Evolutionary conservation across 1,140 invertebrate genomes (phyloP), one percentile per base, ranked within the genome.

Genomic region (Piezodorus guildinii): DNA sequence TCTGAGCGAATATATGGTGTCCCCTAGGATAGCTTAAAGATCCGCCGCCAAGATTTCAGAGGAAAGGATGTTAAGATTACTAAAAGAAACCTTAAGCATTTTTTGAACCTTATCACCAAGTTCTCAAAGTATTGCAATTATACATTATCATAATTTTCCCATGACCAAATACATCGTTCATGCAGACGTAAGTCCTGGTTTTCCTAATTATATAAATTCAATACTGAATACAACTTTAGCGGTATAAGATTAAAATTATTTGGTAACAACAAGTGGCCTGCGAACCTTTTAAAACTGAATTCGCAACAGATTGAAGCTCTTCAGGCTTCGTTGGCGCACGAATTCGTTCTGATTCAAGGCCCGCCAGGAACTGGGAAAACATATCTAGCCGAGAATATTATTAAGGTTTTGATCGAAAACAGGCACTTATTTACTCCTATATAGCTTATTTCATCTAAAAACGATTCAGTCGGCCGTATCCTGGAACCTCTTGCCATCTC

Each of bases 391-490:
- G 73, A 87, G 15, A 79, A 85, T 74, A 77, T 89, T 30, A 77
- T 81, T 0, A 73, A 81, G 65, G 77, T 77, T 3, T 70, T 88
- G 10, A 69, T 88, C 14, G 46, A 77, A 30, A 85, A 83, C 69
- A 65, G 73, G 10, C 62, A 68, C 4, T 59, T 62, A 3, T 27
- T 21, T 9, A n/a, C 45, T 23, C 84, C 86, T 5, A 84, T 94
- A 62, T 73, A 94, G 2, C 77, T 94, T 14, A 81, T 94, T 21
- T 90, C 88, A 70, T 91, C 85, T 68, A 93, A 89, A 0, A 94
- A 94, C 72, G 88, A 93, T 73, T 90, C 91, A 1, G 72, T 94
- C 4, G 91, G 94, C 77, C 89, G 94, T 72, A 92, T 94, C 76
- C 73, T 94, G 15, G 83, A 90, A 73, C 86, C 83, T 25, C 77